Evolutionary conservation across 2,113 vertebrate genomes (phyloP), one percentile per base, ranked within the genome.

Genomic region (Brienomyrus longianalis): DNA sequence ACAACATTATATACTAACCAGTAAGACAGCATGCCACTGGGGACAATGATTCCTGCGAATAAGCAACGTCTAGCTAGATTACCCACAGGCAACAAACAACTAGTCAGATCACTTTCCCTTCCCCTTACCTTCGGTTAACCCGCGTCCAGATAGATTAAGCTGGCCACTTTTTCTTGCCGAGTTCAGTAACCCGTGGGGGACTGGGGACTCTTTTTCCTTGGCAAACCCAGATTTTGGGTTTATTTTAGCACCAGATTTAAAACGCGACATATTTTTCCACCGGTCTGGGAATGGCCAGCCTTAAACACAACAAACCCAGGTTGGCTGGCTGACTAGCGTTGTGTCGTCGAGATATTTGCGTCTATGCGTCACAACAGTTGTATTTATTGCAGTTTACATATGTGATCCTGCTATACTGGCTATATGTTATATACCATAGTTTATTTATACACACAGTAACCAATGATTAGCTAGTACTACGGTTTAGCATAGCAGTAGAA

Each of bases 131-230:
- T 98, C 95, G 0, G 85, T 94, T 47, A 99, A 95, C 74, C 94
- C 95, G 80, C 97, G 95, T 9, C 96, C 96, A 0, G 97, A 96
- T 89, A 99, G 94, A 92, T 98, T 98, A 27, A 99, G 94, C 90
- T 97, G 97, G 1, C 98, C 98, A 93, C 97, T 98, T 86, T 96
- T 97, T 90, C 97, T 93, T 9, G 98, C 98, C 5, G 96, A 92
- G 90, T 96, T 97, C 45, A 99, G 90, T 87, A 98, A 93, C 0
- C 97, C 98, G 83, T 93, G 92, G 0, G 97, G 97, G 0, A 99
- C 92, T 0, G 91, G 31, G 0, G 91, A 89, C 39, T 92, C 94
- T 5, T 74, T 90, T 0, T 93, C 92, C 0, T 87, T 23, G 51
- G 91, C 90, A 92, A 98, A 98, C 0, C 97, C 97, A 0, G 93